Evolutionary conservation across 2,888 invertebrate genomes (phyloP).

Genomic region (Geophilus truncorum): DNA sequence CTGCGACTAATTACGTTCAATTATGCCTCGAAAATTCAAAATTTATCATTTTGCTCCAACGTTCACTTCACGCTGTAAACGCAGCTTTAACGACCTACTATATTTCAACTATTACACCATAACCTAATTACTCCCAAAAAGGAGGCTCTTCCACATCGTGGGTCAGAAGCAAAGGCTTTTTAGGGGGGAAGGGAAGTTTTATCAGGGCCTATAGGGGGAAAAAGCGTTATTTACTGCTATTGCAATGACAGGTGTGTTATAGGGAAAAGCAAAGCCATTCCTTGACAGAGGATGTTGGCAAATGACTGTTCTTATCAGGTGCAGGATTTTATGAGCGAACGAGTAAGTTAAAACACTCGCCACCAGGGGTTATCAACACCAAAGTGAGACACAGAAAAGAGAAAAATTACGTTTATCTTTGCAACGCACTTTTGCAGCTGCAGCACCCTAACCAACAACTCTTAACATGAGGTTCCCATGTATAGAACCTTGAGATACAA

Average conservation of each 20-base stretch:
- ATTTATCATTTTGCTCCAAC: neutral
- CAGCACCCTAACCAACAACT: conserved; percentile 8
- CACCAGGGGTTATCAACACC: conserved; percentile 14
- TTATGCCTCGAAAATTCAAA: neutral
- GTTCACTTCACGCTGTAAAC: neutral
- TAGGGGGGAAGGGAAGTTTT: neutral
- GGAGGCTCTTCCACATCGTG: neutral
- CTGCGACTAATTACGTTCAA: no score
- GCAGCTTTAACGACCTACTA: neutral
- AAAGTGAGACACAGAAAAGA: conserved; percentile 12
- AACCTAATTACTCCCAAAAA: neutral
- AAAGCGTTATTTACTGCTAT: neutral
- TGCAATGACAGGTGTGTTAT: conserved; percentile 17
- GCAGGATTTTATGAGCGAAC: conserved; percentile 25
- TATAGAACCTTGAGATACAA: neutral
- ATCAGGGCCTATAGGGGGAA: neutral
- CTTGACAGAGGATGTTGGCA: conserved; percentile 21
- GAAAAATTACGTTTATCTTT: conserved; percentile 17
- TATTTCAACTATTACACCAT: neutral
- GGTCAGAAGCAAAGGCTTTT: neutral
- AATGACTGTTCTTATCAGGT: conserved; percentile 27
- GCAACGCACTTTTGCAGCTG: conserved; percentile 21
- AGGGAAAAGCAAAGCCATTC: conserved; percentile 11
- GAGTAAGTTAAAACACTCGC: conserved; percentile 27
- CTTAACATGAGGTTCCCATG: neutral